Percentiles rank a stretch among this genome's conserved stretches.
Evolutionary conservation across 2,113 vertebrate species (phyloP).

Genomic region (Eolophus roseicapilla): DNA sequence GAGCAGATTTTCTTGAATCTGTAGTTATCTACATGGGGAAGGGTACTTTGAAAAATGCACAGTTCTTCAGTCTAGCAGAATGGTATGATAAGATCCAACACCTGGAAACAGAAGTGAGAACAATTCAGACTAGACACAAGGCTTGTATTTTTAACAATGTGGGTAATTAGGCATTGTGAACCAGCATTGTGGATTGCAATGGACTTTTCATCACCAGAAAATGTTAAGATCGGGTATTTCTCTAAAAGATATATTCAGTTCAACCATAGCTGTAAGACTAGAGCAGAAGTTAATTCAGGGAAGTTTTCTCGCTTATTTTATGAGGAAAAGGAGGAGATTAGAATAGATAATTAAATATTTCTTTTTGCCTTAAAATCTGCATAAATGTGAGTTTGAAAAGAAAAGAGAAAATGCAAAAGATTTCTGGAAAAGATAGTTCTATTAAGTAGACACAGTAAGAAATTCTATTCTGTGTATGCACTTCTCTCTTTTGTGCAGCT

Average conservation of each 20-base stretch:
- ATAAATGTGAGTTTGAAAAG: background rate
- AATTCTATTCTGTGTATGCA: background rate
- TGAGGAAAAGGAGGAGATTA: background rate
- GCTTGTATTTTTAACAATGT: background rate
- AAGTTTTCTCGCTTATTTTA: background rate
- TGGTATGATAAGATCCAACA: background rate
- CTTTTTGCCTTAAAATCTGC: conserved; percentile 12
- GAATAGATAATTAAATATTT: background rate
- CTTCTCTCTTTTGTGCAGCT: background rate
- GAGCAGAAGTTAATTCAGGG: conserved; percentile 12
- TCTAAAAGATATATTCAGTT: background rate
- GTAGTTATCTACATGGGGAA: background rate
- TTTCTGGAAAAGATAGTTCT: background rate
- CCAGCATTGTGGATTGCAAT: background rate
- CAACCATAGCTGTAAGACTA: background rate
- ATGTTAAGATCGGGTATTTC: background rate
- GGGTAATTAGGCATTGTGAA: conserved; percentile 27
- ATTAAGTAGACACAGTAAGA: background rate
- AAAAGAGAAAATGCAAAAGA: background rate
- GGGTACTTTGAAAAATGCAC: background rate
- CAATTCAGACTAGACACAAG: background rate
- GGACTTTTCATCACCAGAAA: conserved; percentile 14
- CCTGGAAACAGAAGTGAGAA: background rate
- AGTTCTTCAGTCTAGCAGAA: conserved; percentile 5
- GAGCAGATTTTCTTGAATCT: conserved; percentile 20